Evolutionary conservation across 2,113 vertebrate species (phyloP).

Genomic region (Spheniscus mendiculus): DNA sequence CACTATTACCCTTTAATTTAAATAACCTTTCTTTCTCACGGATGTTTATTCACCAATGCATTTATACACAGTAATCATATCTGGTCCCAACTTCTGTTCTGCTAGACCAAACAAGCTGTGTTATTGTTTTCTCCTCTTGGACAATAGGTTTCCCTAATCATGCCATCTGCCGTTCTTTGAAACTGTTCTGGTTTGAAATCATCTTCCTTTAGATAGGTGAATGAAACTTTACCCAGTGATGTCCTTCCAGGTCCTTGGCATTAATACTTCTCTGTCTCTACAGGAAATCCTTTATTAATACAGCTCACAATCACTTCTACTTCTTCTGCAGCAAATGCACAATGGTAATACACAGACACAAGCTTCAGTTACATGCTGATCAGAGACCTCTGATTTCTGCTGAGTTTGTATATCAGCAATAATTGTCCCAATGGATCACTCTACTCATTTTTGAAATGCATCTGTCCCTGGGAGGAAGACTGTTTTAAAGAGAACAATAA

Average conservation of each 20-base stretch:
- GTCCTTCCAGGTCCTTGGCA: background rate
- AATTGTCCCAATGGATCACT: background rate
- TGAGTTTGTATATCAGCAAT: background rate
- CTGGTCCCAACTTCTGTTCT: background rate
- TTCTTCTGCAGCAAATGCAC: background rate
- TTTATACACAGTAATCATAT: background rate
- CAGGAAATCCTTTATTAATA: background rate
- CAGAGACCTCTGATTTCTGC: background rate
- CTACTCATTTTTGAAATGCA: background rate
- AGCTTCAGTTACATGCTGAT: background rate
- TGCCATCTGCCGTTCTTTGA: background rate
- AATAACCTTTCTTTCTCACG: background rate
- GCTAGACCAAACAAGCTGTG: background rate
- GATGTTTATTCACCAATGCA: background rate
- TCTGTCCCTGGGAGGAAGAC: background rate
- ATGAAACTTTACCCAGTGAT: background rate
- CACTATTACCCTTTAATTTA: background rate
- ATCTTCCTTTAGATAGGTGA: background rate
- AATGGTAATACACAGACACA: background rate
- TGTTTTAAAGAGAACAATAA: background rate
- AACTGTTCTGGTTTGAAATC: background rate
- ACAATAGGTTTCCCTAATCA: background rate
- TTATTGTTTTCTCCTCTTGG: background rate
- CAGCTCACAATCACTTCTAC: background rate
- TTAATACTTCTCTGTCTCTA: background rate